Conservation (phyloP, 2,888 invertebrate species). For the Acanthopleura granulata region DNA sequence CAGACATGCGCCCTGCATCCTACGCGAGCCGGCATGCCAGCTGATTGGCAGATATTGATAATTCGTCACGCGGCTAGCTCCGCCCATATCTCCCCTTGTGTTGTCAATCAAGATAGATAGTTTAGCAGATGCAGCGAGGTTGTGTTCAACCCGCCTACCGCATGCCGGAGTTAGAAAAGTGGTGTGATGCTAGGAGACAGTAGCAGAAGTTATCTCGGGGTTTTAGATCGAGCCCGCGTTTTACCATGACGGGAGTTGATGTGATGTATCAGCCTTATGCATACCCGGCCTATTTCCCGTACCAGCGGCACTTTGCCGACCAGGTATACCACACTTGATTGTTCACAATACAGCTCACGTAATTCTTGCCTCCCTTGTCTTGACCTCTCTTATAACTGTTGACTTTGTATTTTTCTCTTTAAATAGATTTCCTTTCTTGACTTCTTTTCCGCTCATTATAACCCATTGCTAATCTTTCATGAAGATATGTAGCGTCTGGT, state of each 20-base stretch:
- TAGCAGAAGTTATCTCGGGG: constrained; percentile 16
- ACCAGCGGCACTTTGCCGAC: constrained; percentile 36
- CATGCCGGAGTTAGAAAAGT: constrained; percentile 6
- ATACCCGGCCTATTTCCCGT: constrained; percentile 51
- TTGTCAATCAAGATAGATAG: constrained; percentile 8
- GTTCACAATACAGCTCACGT: neutral
- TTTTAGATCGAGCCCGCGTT: neutral
- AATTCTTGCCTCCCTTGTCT: constrained; percentile 7
- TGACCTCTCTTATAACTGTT: constrained; percentile 10
- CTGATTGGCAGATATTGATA: constrained; percentile 19
- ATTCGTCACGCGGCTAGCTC: constrained; percentile 1
- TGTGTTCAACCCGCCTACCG: constrained; percentile 11
- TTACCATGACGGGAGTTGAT: constrained; percentile 44
- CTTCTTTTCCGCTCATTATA: constrained; percentile 2
- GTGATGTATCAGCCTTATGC: constrained; percentile 56
- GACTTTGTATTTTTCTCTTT: constrained; percentile 20
- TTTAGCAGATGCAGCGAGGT: neutral
- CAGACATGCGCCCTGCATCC: constrained; percentile 6
- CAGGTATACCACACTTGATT: constrained; percentile 21
- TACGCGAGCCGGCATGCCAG: neutral
- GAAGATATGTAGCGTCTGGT: constrained; percentile 4
- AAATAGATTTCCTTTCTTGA: neutral
- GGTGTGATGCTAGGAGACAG: constrained; percentile 15
- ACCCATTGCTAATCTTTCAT: constrained; percentile 1
- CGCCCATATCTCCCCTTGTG: constrained; percentile 8